A percentile compares a stretch with the other conserved stretches of the same genome.
These are phyloP conservation scores for Brachyptera putata DNA, from an alignment of 2,888 invertebrate species.

Conservation along the genomic window DNA sequence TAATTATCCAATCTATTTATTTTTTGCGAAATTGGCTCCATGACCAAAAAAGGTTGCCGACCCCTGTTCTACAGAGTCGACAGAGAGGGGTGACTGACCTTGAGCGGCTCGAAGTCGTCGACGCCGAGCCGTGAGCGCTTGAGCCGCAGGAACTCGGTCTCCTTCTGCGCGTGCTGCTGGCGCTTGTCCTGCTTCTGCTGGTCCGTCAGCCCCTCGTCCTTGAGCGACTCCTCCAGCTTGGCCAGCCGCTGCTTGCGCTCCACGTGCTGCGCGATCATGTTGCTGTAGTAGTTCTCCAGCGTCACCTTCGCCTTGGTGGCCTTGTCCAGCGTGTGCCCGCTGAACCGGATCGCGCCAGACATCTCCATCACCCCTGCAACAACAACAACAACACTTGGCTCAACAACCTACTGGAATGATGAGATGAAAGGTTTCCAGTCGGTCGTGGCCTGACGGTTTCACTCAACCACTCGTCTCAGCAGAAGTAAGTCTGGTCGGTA, in stretches of 20 bases:
- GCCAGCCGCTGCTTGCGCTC: conserved; percentile 93
- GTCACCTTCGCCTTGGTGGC: conserved; percentile 99
- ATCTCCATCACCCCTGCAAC: conserved; percentile 79
- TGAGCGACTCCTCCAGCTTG: conserved; percentile 92
- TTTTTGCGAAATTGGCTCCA: background rate
- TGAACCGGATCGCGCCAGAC: conserved; percentile 86
- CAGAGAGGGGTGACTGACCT: too few relatives aligned
- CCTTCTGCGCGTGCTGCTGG: conserved; percentile 94
- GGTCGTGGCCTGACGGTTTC: too few relatives aligned
- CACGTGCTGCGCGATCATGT: conserved; percentile 94
- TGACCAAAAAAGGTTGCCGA: too few relatives aligned
- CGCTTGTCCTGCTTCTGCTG: conserved; percentile 93
- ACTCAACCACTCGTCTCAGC: too few relatives aligned
- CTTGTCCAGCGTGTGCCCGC: conserved; percentile 96
- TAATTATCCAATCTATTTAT: background rate
- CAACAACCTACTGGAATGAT: too few relatives aligned
- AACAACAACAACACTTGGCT: too few relatives aligned
- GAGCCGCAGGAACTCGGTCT: conserved; percentile 95
- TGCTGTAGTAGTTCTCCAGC: conserved; percentile 98
- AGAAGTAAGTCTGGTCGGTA: background rate
- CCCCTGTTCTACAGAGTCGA: too few relatives aligned
- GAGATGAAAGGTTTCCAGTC: too few relatives aligned
- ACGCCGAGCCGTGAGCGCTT: conserved; percentile 94
- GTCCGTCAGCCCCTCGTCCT: conserved; percentile 91
- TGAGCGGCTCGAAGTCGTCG: conserved; percentile 97